phyloP scores from a whole-genome alignment of 1,140 invertebrate genomes.

The Triops cancriformis region DNA sequence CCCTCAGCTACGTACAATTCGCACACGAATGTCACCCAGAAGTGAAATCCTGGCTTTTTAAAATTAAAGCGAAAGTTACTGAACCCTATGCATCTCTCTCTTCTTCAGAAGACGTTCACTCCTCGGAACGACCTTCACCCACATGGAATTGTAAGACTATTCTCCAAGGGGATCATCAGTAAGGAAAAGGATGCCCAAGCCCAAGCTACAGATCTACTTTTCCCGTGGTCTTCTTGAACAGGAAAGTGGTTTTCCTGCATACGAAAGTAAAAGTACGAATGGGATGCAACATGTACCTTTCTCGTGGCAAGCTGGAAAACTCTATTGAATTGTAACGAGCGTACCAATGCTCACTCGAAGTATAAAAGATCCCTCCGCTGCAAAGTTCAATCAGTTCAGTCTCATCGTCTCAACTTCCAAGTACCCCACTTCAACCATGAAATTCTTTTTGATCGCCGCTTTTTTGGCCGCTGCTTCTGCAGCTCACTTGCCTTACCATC shows the following conservation, averaged over 20 bases:
- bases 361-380: neutral
- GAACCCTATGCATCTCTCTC: neutral
- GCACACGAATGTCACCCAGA: too few relatives aligned
- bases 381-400: neutral
- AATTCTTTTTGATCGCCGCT: slow-evolving; percentile 17
- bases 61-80: too few relatives aligned
- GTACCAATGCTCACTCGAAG: neutral
- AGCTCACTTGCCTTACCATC: neutral
- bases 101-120: neutral
- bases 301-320: neutral
- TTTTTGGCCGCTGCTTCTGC: slow-evolving; percentile 21
- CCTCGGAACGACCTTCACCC: neutral
- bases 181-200: neutral
- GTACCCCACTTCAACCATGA: neutral
- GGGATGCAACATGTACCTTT: neutral
- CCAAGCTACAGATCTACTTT: neutral
- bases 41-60: too few relatives aligned
- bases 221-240: neutral
- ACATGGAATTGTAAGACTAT: neutral
- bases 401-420: neutral
- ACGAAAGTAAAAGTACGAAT: neutral
- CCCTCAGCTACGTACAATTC: too few relatives aligned
- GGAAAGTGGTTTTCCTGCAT: neutral
- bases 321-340: neutral
- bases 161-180: neutral